These are phyloP conservation scores for Chaenocephalus aceratus DNA, from an alignment of 2,113 vertebrate genomes.

Conservation along the genomic window DNA sequence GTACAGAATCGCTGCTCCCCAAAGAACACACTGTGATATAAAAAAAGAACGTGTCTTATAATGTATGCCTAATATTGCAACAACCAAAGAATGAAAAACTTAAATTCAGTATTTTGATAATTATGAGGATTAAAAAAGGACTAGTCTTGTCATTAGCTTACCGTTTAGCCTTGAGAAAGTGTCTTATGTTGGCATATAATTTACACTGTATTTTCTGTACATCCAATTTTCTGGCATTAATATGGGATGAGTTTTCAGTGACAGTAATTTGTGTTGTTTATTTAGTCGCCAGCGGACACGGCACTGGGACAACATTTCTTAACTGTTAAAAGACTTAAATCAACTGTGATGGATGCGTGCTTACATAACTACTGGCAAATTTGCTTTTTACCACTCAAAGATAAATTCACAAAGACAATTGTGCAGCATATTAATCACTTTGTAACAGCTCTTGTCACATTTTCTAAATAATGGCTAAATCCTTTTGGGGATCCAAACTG, in stretches of 20 bases:
- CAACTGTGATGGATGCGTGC: constrained; percentile 35
- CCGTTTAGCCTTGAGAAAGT: constrained; percentile 18
- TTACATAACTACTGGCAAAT: constrained; percentile 15
- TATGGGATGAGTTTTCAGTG: constrained; percentile 20
- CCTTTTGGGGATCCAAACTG: constrained; percentile 14
- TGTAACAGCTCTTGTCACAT: constrained; percentile 29
- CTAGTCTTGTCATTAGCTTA: neutral
- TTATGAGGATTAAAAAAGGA: neutral
- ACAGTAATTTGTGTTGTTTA: constrained; percentile 35
- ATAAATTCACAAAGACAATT: constrained; percentile 29
- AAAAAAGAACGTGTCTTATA: neutral
- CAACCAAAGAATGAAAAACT: constrained; percentile 3
- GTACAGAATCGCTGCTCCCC: neutral
- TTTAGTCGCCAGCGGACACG: constrained; percentile 6
- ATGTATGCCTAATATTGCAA: neutral
- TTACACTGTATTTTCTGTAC: neutral
- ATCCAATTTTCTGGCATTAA: constrained; percentile 21
- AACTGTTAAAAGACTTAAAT: constrained; percentile 28
- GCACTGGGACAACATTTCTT: constrained; percentile 9
- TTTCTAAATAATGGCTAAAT: constrained; percentile 28
- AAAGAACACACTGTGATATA: constrained; percentile 4
- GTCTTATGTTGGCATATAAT: constrained; percentile 1
- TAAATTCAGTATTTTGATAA: constrained; percentile 3
- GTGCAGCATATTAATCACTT: constrained; percentile 22
- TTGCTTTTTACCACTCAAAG: constrained; percentile 15